These are phyloP conservation scores for Leptobrachium ailaonicum DNA, from an alignment of 2,113 vertebrate genomes.

Conservation along the genomic window DNA sequence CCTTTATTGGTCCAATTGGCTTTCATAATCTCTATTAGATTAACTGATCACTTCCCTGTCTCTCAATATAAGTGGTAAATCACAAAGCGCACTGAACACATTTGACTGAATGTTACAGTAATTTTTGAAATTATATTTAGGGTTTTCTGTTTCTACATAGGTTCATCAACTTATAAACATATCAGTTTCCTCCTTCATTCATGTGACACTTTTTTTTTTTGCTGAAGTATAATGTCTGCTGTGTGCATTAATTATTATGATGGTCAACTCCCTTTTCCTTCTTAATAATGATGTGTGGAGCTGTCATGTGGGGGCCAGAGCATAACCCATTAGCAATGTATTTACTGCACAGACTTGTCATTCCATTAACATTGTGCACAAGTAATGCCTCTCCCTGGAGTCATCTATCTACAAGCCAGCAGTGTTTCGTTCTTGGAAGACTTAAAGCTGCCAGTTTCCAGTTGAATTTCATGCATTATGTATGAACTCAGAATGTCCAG, in stretches of 20 bases:
- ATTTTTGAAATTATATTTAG: no score
- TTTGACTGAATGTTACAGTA: no score
- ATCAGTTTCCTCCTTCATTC: no score
- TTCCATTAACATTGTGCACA: slow-evolving; percentile 10
- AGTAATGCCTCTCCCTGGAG: slow-evolving; percentile 24
- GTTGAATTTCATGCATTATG: slow-evolving; percentile 29
- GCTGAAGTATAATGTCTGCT: no score
- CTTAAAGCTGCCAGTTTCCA: slow-evolving; percentile 23
- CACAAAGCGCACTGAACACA: no score
- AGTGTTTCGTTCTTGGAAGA: slow-evolving; percentile 22
- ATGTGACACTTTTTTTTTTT: no score
- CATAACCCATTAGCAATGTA: slow-evolving; percentile 25
- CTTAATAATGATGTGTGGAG: slow-evolving; percentile 22
- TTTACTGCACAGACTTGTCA: slow-evolving; percentile 20
- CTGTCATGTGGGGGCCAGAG: slow-evolving; percentile 13
- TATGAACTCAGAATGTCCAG: background rate
- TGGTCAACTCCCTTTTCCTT: background rate
- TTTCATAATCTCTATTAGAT: no score
- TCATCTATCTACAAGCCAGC: slow-evolving; percentile 20
- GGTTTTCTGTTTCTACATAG: no score
- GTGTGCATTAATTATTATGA: background rate
- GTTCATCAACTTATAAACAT: no score
- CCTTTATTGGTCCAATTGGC: no score
- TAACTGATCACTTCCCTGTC: no score
- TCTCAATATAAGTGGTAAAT: no score